Evolutionary conservation across 2,888 invertebrate genomes (phyloP), one percentile per base, ranked within the genome.

Genomic region (Pheosia gnoma): DNA sequence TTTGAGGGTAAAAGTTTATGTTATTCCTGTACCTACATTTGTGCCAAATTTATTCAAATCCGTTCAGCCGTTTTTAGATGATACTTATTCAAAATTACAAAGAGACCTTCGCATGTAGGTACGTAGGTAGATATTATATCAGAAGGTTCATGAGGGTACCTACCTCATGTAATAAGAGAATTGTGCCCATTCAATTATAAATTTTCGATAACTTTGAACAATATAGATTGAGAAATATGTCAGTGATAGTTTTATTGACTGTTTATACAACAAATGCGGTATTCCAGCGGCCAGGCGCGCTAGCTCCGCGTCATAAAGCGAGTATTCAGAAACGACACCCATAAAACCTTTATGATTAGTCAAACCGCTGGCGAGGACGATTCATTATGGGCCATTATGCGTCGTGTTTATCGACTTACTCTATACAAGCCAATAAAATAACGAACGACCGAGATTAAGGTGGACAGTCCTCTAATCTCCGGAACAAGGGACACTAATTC

Each of bases 401-500:
- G 91, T 85, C 92, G 90, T 92, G 93, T 93, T 93, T 93, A 93
- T 93, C 93, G 92, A 87, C 89, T 90, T 88, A 87, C 90, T 90
- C 91, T 88, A 90, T 89, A 91, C 93, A 90, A 91, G 89, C 91
- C 90, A 93, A 93, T 93, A 92, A 93, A 93, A 93, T 93, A 93
- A 93, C 91, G 93, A 91, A 93, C 91, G 93, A 92, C 87, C 89
- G 83, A 93, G 93, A 93, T 93, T 93, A 93, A 87, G 83, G 85
- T 88, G 89, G 93, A 92, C 93, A 90, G 90, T 91, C 89, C 87
- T 91, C 91, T 93, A 93, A 93, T 93, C 93, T 93, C 89, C 89
- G 88, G 89, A 92, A 93, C 93, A 93, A 92, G 93, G 93, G 92
- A 92, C 93, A 92, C 93, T 93, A 93, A 93, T 93, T 93, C 91